Conservation (phyloP, 2,888 invertebrate genomes). For the Clitarchus hookeri region DNA sequence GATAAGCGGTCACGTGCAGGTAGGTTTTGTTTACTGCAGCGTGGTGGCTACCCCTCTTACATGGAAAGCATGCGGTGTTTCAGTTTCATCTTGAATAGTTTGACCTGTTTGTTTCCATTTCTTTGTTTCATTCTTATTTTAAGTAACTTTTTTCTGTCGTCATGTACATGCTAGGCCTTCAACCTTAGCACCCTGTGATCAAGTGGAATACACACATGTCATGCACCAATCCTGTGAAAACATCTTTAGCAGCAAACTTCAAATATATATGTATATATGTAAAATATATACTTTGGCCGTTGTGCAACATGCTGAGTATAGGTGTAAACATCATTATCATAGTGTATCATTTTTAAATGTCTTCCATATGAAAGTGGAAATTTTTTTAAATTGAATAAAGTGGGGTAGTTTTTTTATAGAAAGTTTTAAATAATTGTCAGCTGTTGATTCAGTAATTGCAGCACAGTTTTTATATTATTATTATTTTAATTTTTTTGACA, state of each 20-base stretch:
- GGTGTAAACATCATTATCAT: not conserved
- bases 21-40: slow-evolving; percentile 52
- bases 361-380: too few relatives aligned
- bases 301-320: not conserved
- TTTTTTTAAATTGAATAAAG: too few relatives aligned
- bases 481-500: too few relatives aligned
- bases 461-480: too few relatives aligned
- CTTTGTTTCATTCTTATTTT: not conserved
- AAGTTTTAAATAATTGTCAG: too few relatives aligned
- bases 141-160: not conserved
- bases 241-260: not conserved
- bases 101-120: not conserved
- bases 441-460: too few relatives aligned
- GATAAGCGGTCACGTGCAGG: slow-evolving; percentile 64
- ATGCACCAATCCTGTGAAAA: not conserved
- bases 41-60: slow-evolving; percentile 19
- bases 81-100: not conserved
- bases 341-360: too few relatives aligned
- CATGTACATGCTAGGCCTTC: not conserved
- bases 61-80: slow-evolving; percentile 18
- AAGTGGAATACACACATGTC: slow-evolving; percentile 8
- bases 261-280: not conserved
- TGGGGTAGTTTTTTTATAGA: too few relatives aligned
- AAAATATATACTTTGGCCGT: not conserved
- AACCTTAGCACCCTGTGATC: not conserved